A percentile compares a stretch with the other conserved stretches of the same genome.
Conservation (phyloP, 2,113 vertebrate genomes). For the Salvelinus fontinalis region DNA sequence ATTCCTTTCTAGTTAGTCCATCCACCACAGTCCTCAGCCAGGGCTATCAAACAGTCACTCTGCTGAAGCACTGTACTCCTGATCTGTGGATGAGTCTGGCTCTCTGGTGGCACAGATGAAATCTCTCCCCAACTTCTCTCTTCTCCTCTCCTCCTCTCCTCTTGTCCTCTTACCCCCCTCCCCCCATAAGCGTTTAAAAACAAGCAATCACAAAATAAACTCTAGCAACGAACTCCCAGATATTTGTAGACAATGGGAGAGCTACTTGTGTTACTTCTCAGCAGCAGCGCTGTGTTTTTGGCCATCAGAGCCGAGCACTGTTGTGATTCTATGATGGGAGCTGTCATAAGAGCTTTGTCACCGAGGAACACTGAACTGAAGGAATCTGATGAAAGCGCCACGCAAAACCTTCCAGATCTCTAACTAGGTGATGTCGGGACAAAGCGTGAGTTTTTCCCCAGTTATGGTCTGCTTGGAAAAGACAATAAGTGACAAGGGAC, state of each 20-base stretch:
- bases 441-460: not conserved
- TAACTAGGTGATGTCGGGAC: not conserved
- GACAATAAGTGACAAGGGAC: not conserved
- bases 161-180: too few species aligned
- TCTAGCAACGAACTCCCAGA: not conserved
- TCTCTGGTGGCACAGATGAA: not conserved
- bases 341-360: slow-evolving; percentile 9
- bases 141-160: too few species aligned
- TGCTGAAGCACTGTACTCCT: not conserved
- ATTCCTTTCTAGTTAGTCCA: not conserved
- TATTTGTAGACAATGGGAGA: not conserved
- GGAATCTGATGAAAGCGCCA: not conserved
- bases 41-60: not conserved
- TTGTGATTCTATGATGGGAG: not conserved
- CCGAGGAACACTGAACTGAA: not conserved
- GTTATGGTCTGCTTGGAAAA: not conserved
- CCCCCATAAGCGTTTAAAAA: too few species aligned
- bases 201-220: too few species aligned
- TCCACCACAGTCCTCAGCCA: not conserved
- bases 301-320: not conserved
- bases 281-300: not conserved
- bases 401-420: not conserved
- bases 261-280: not conserved
- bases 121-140: not conserved
- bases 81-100: not conserved